Evolutionary conservation across 1,140 invertebrate genomes (phyloP).

Genomic region (Scaptomyza hsui): DNA sequence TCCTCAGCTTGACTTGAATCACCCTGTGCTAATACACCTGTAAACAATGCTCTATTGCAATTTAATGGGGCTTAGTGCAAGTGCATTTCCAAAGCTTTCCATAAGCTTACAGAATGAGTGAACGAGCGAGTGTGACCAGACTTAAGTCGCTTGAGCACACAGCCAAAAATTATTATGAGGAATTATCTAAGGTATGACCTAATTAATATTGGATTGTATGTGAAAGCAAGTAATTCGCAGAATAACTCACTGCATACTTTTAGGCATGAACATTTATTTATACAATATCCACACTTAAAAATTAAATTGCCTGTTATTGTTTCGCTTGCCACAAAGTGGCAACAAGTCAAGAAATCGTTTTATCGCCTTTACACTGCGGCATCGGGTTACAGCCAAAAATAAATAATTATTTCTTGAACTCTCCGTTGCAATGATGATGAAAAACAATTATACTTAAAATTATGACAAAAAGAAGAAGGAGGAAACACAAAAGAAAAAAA

Average conservation of each 20-base stretch:
- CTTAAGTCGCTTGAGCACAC: too few relatives aligned
- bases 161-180: too few relatives aligned
- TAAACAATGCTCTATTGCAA: neutral
- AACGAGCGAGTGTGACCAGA: neutral
- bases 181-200: too few relatives aligned
- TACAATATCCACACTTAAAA: too few relatives aligned
- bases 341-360: conserved; percentile 1
- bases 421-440: conserved; percentile 40
- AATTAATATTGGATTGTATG: too few relatives aligned
- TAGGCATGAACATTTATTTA: too few relatives aligned
- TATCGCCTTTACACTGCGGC: neutral
- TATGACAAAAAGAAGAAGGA: conserved; percentile 9
- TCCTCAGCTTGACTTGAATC: neutral
- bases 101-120: neutral
- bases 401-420: conserved; percentile 52
- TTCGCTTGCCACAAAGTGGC: too few relatives aligned
- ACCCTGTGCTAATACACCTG: neutral
- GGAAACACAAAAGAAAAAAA: conserved; percentile 29
- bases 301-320: too few relatives aligned
- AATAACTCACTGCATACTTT: neutral
- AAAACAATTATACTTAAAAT: conserved; percentile 66
- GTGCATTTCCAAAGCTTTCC: neutral
- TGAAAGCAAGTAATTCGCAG: too few relatives aligned
- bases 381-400: conserved; percentile 21
- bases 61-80: conserved; percentile 6